These are phyloP conservation scores for Drosophila lacteicornis DNA, from an alignment of 1,140 invertebrate genomes.

Conservation along the genomic window DNA sequence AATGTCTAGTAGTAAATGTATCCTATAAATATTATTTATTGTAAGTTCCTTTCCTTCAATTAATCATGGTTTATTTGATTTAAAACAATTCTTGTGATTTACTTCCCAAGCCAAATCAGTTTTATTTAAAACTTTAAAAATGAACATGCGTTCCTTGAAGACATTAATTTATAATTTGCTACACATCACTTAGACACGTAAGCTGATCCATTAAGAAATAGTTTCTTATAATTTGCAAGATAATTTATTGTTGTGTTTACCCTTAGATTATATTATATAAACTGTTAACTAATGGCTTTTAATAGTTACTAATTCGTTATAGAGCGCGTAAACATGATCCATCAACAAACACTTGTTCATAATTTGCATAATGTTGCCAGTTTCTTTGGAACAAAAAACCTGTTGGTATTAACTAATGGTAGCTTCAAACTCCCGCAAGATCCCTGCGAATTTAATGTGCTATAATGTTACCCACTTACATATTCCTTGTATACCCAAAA, in stretches of 20 bases:
- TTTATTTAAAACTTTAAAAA: too few species aligned
- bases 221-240: neutral
- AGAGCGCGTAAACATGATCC: conserved; percentile 9
- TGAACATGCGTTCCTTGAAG: too few species aligned
- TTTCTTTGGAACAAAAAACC: neutral
- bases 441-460: conserved; percentile 22
- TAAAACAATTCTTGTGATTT: too few species aligned
- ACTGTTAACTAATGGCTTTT: conserved; percentile 8
- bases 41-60: too few species aligned
- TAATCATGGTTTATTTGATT: too few species aligned
- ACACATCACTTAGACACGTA: neutral
- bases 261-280: conserved; percentile 9
- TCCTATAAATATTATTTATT: too few species aligned
- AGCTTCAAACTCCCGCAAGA: neutral
- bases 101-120: too few species aligned
- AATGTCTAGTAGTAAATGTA: too few species aligned
- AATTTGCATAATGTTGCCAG: conserved; percentile 7
- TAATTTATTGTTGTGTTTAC: conserved; percentile 6
- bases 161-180: neutral
- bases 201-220: conserved; percentile 2
- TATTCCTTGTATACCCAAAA: conserved; percentile 9
- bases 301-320: conserved; percentile 15
- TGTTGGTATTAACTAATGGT: neutral
- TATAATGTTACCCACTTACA: conserved; percentile 14
- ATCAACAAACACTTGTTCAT: conserved; percentile 9